Base-by-base conservation (phyloP, 1,140 invertebrate genomes). In the Neelides sp. region DNA sequence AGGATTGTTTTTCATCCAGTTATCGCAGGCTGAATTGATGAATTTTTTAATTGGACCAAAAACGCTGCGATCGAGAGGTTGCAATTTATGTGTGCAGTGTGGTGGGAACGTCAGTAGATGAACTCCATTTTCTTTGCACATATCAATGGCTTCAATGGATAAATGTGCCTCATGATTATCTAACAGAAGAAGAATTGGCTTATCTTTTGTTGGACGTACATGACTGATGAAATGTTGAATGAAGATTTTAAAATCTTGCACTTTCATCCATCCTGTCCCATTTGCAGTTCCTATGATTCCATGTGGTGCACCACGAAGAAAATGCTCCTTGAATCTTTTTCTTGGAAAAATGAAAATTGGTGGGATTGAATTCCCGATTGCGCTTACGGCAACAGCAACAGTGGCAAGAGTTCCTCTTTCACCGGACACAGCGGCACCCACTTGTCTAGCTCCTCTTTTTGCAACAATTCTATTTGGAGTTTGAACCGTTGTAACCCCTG, bases 21-120 rank as follows among this genome's bases (percentile, higher is more conserved):
- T 49, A 61, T 77, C 10, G 75, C 75, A 51, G 66, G 70, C 50
- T 73, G 70, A 50, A 71, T 76, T 76, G 57, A 66, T 66, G 68
- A 61, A 57, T 23, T 48, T 62, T 53, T 71, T 72, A 7, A 72
- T 64, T 27, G 69, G 63, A 10, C 62, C 65, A 56, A 60, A 69
- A 19, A 72, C 64, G 23, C 59, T 47, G 23, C 61, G 50, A 58
- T 71, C 68, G 2, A 71, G 56, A n/a, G 68, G 69, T 52, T 72
- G 69, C 2, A 71, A 55, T 52, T 65, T 67, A 39, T 69, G 63
- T 22, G 47, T 60, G 35, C 55, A 41, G 43, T 62, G 53, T n/a
- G 45, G 52, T 39, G 50, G 48, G 28, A 64, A 61, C 12, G 50
- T 56, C 3, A 67, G n/a, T 13, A 65, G 50, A 1, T 50, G 37